Conservation (phyloP, 2,888 invertebrate species). For the Drosophila macrospina region DNA sequence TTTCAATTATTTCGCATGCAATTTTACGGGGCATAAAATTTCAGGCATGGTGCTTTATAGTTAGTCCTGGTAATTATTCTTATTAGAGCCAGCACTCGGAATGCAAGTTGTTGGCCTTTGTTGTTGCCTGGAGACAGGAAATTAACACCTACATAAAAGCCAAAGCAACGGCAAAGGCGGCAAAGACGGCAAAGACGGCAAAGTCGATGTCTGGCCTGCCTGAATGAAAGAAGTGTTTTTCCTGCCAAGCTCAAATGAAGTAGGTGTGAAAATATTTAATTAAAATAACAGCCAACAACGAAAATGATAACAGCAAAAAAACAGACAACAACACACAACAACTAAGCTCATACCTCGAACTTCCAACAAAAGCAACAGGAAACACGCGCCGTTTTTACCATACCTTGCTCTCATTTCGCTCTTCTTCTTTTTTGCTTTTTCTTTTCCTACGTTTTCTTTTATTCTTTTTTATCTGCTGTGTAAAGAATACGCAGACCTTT, state of each 20-base stretch:
- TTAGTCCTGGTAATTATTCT: constrained; percentile 75
- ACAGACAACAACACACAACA: constrained; percentile 28
- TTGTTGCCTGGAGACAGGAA: constrained; percentile 61
- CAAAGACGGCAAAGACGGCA: no score
- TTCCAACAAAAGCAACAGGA: constrained; percentile 46
- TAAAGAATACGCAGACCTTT: constrained; percentile 57
- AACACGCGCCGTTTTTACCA: constrained; percentile 45
- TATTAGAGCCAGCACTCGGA: constrained; percentile 59
- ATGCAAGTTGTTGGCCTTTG: constrained; percentile 32
- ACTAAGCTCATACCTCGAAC: constrained; percentile 17
- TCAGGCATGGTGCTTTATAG: constrained; percentile 62
- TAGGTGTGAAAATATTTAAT: constrained; percentile 84
- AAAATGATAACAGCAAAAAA: constrained; percentile 44
- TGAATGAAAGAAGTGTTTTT: constrained; percentile 33
- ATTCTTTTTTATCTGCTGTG: background rate
- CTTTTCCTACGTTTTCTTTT: background rate
- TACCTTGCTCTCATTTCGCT: constrained; percentile 22
- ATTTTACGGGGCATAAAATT: constrained; percentile 78
- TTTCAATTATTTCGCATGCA: constrained; percentile 82
- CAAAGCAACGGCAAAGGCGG: constrained; percentile 10
- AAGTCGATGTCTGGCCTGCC: constrained; percentile 9
- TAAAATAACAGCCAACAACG: constrained; percentile 74
- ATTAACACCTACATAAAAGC: constrained; percentile 77
- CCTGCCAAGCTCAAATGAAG: constrained; percentile 63
- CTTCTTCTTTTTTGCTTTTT: constrained; percentile 9